Base-by-base conservation (phyloP, 2,113 vertebrate genomes). In the Raja brachyura region DNA sequence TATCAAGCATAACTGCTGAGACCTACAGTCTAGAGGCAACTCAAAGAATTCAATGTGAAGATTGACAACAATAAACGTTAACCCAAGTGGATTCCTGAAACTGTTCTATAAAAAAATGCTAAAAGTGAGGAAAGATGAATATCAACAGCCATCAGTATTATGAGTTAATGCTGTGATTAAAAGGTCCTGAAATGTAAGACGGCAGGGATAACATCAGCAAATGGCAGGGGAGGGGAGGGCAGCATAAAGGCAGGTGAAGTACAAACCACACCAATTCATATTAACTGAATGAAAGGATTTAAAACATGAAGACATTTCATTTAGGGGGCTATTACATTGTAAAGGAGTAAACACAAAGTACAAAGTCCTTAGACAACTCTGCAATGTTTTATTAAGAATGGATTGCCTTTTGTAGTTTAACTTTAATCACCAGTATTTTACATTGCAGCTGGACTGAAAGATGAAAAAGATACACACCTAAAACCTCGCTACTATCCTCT, bases 291-390 rank as follows among this genome's bases (percentile, higher is more conserved):
- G 18, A 83, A 54, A 83, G 20, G 81, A 85, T 85, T n/a, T 66
- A 63, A 88, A 31, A 16, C 83, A 66, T 61, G n/a, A 88, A 16
- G 56, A 63, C 83, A 88, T 31, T 63, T 88, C 56, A 88, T 88
- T 66, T n/a, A 63, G 31, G 14, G 54, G 8, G 54, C 81, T 85
- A 59, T 85, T 59, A 85, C 54, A 85, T 61, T 85, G 54, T 59
- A 85, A 85, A 28, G 59, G 81, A 86, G 28, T 28, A 86, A 88
- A 18, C 59, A 88, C n/a, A 59, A 88, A 88, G 59, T 88, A 63
- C 83, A 88, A 63, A 63, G 59, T 63, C 59, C 63, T 66, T 63
- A 31, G 13, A 61, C 56, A 66, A 61, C 59, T 88, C n/a, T 63
- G 56, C n/a, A 13, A 61, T 86, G 83, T 31, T 88, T 88, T 66